A percentile compares a stretch with the other conserved stretches of the same genome.
Evolutionary conservation across 1,140 invertebrate genomes (phyloP).

Genomic region (Brachionus paranguensis): DNA sequence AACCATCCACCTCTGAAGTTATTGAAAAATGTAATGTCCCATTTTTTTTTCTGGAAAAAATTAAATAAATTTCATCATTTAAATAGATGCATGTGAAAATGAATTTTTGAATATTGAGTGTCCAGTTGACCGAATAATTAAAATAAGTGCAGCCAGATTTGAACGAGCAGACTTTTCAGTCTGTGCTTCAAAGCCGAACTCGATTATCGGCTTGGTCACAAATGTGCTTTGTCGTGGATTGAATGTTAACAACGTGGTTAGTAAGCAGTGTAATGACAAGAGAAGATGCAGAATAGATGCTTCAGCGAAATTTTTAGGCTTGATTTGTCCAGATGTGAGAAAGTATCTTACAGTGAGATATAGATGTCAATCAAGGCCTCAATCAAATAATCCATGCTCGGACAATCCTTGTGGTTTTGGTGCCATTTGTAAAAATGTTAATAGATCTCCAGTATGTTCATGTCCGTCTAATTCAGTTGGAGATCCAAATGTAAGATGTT

Average conservation of each 20-base stretch:
- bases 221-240: background rate
- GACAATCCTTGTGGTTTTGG: conserved; percentile 17
- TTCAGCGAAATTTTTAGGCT: background rate
- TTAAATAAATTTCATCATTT: too few relatives aligned
- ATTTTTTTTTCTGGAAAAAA: too few relatives aligned
- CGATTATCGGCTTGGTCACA: background rate
- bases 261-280: background rate
- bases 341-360: background rate
- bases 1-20: too few relatives aligned
- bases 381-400: background rate
- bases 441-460: background rate
- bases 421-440: background rate
- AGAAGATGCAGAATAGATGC: background rate
- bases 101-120: background rate
- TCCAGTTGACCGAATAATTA: background rate
- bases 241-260: background rate
- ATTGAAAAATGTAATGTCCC: too few relatives aligned
- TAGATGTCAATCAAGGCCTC: background rate
- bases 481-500: conserved; percentile 18
- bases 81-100: background rate
- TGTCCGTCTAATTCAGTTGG: background rate
- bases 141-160: background rate
- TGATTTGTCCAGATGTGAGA: background rate
- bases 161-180: background rate
- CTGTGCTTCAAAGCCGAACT: background rate